Evolutionary conservation across 1,140 invertebrate genomes (phyloP).

Genomic region (Mercenaria mercenaria): DNA sequence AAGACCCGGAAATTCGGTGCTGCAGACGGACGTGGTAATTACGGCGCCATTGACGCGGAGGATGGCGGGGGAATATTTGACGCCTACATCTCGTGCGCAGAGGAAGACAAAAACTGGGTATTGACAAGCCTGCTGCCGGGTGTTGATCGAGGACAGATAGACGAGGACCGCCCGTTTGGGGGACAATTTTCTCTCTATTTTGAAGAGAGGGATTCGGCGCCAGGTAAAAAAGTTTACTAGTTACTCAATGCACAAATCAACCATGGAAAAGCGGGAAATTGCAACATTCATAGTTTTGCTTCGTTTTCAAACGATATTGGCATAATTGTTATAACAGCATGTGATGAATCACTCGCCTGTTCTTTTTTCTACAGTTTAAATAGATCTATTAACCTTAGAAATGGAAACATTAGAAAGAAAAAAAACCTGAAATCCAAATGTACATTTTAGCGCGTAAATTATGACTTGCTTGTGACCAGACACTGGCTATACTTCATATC

Average conservation of each 20-base stretch:
- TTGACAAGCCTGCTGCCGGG: constrained; percentile 63
- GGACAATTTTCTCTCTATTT: constrained; percentile 72
- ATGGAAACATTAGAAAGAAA: too few species aligned
- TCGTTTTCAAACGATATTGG: too few species aligned
- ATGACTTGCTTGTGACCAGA: too few species aligned
- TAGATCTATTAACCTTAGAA: too few species aligned
- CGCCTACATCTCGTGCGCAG: constrained; percentile 72
- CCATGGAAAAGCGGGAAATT: too few species aligned
- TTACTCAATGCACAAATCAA: background rate
- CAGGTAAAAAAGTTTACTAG: constrained; percentile 55
- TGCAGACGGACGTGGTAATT: constrained; percentile 24
- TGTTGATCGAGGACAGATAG: constrained; percentile 69
- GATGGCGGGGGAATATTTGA: constrained; percentile 64
- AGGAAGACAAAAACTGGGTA: constrained; percentile 73
- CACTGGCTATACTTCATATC: too few species aligned
- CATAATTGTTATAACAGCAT: too few species aligned
- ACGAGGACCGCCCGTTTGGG: constrained; percentile 31
- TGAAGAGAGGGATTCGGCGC: constrained; percentile 60
- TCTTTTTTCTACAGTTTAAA: too few species aligned
- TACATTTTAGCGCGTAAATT: too few species aligned
- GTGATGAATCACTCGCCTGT: too few species aligned
- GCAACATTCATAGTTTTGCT: too few species aligned
- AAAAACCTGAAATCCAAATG: too few species aligned
- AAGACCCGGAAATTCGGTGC: background rate
- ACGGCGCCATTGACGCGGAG: background rate